A percentile compares a stretch with the other conserved stretches of the same genome.
Conservation (phyloP, 2,797 vertebrate genomes). For the Hydrocynus forskahlii region DNA sequence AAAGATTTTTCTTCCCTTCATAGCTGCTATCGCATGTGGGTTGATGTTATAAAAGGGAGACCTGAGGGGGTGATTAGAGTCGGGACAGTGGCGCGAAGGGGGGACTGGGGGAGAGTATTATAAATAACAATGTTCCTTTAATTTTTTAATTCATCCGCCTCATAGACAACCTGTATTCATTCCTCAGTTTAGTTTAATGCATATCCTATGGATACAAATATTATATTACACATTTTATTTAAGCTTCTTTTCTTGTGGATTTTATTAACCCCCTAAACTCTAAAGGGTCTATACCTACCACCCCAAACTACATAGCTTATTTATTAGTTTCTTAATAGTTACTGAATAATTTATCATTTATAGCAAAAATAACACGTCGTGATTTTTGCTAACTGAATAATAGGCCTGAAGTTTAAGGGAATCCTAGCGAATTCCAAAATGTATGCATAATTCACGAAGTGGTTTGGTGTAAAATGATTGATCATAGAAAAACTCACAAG, state of each 20-base stretch:
- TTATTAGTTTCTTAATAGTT: not conserved
- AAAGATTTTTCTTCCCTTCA: constrained; percentile 59
- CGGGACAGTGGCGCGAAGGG: not conserved
- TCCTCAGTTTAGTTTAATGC: not conserved
- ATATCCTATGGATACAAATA: not conserved
- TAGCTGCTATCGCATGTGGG: constrained; percentile 55
- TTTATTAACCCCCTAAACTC: not conserved
- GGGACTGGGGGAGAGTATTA: not conserved
- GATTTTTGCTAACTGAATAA: not conserved
- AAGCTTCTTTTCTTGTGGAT: not conserved
- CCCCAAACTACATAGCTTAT: not conserved
- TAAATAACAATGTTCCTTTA: constrained; percentile 33
- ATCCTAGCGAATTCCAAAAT: too few relatives aligned
- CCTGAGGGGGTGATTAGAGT: constrained; percentile 73
- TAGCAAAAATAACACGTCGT: not conserved
- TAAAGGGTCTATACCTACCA: not conserved
- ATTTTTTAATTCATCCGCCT: constrained; percentile 32
- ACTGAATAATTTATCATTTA: not conserved
- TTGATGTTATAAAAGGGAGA: constrained; percentile 71
- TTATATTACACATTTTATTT: not conserved
- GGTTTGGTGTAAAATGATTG: too few relatives aligned
- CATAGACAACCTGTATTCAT: not conserved
- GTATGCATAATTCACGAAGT: too few relatives aligned
- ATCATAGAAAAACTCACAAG: too few relatives aligned
- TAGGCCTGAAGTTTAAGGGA: not conserved